These are phyloP conservation scores for Hylaeus volcanicus DNA, from an alignment of 1,140 invertebrate genomes.

Conservation along the genomic window DNA sequence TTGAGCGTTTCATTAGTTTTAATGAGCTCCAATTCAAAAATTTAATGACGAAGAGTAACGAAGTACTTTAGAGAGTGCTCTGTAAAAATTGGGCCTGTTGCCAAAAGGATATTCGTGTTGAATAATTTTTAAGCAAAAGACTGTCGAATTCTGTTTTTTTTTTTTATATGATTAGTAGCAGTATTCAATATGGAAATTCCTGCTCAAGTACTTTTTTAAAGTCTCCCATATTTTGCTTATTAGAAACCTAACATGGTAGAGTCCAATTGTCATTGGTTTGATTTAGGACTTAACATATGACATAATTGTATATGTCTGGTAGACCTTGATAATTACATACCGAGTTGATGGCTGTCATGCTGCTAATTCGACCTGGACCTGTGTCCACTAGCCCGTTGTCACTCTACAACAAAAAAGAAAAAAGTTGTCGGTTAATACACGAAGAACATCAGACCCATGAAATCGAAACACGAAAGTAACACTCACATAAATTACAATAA, in stretches of 20 bases:
- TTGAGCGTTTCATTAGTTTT: too few species aligned
- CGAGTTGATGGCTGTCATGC: slow-evolving; percentile 82
- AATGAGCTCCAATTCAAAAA: too few species aligned
- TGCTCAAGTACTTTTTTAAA: too few species aligned
- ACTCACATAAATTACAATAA: too few species aligned
- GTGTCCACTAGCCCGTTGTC: slow-evolving; percentile 80
- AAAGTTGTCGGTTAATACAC: slow-evolving; percentile 29
- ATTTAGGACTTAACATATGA: neutral
- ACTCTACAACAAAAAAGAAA: slow-evolving; percentile 77
- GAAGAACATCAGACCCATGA: neutral
- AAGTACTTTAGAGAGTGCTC: too few species aligned
- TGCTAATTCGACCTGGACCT: slow-evolving; percentile 79
- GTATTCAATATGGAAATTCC: too few species aligned
- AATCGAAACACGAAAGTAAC: neutral
- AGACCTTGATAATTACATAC: slow-evolving; percentile 70
- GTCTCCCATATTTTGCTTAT: neutral
- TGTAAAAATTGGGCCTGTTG: too few species aligned
- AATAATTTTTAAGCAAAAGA: too few species aligned
- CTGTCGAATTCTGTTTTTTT: too few species aligned
- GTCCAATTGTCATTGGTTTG: neutral
- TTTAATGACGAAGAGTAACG: too few species aligned
- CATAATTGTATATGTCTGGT: neutral
- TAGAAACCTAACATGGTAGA: neutral
- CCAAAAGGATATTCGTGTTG: too few species aligned
- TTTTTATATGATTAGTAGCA: too few species aligned